Conservation (phyloP, 1,140 invertebrate genomes). For the Apis laboriosa region DNA sequence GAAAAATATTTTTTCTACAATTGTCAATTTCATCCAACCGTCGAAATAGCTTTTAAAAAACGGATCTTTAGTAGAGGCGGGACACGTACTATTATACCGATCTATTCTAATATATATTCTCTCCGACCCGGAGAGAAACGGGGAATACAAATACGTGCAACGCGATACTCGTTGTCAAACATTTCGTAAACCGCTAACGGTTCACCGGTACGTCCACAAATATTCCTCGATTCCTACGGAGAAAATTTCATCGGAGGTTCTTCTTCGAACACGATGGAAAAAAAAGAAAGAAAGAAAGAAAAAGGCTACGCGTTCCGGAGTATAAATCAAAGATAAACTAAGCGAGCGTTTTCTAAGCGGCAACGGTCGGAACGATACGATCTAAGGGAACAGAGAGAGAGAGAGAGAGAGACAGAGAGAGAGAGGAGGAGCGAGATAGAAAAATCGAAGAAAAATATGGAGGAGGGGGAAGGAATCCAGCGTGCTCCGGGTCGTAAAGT, state of each 20-base stretch:
- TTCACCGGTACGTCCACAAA: background rate
- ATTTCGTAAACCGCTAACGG: slow-evolving; percentile 26
- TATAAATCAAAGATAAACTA: slow-evolving; percentile 23
- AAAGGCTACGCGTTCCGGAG: slow-evolving; percentile 12
- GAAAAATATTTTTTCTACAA: too few species aligned
- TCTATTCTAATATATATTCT: too few species aligned
- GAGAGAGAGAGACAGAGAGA: too few species aligned
- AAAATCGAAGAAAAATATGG: slow-evolving; percentile 16
- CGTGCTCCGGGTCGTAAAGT: slow-evolving; percentile 32
- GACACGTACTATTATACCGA: background rate
- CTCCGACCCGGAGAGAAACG: background rate
- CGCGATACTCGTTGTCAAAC: slow-evolving; percentile 3
- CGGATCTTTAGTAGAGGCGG: background rate
- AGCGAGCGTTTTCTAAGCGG: background rate
- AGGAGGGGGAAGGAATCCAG: slow-evolving; percentile 8
- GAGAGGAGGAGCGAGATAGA: background rate
- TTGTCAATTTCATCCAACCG: too few species aligned
- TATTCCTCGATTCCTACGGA: background rate
- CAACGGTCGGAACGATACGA: slow-evolving; percentile 1
- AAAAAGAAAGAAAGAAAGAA: too few species aligned
- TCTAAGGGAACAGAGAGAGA: background rate
- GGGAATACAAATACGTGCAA: background rate
- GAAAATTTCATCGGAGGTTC: background rate
- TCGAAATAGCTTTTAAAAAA: background rate
- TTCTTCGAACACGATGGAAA: background rate